Evolutionary conservation across 2,113 vertebrate species (phyloP), one percentile per base, ranked within the genome.

Genomic region (Tenebrosternarchus preto): DNA sequence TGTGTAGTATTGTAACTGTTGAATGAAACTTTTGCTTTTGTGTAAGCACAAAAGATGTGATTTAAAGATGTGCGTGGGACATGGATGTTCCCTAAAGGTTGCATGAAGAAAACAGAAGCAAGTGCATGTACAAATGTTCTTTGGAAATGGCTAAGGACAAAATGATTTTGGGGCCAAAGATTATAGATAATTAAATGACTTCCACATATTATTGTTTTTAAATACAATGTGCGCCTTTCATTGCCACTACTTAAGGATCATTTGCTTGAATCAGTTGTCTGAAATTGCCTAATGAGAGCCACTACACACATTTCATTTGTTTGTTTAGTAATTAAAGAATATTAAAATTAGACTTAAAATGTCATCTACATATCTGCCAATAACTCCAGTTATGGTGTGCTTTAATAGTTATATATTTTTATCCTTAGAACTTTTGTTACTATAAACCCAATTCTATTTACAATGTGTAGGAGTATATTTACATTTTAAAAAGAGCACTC

Each of bases 101-200:
- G 73, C 29, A 64, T 64, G 43, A 55, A 73, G 66, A 5, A 17
- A 19, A 46, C 24, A 43, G 46, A 24, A 67, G 80, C 55, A 55
- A 81, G 81, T 36, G 25, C 5, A 19, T n/a, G 53, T 71, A 39
- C 50, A 50, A 70, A 74, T 70, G 77, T 81, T 84, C 75, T 78
- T 61, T 31, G 72, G 67, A 77, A 78, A 64, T 75, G 25, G 33
- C 27, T 53, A 57, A 0, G 36, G 3, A 17, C 29, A 20, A 22
- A 31, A 31, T 17, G 20, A 1, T 12, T 50, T 66, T 39, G 15
- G 36, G 3, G 53, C 7, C 50, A 53, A 76, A 25, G 5, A 1
- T 31, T 27, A 64, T 31, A 22, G 3, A 31, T 12, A 55, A 66
- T 50, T 17, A 55, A 33, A 43, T 66, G 5, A 20, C 36, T 66